Base-by-base conservation (phyloP, 2,888 invertebrate species). In the Eudasyphora cyanicolor region DNA sequence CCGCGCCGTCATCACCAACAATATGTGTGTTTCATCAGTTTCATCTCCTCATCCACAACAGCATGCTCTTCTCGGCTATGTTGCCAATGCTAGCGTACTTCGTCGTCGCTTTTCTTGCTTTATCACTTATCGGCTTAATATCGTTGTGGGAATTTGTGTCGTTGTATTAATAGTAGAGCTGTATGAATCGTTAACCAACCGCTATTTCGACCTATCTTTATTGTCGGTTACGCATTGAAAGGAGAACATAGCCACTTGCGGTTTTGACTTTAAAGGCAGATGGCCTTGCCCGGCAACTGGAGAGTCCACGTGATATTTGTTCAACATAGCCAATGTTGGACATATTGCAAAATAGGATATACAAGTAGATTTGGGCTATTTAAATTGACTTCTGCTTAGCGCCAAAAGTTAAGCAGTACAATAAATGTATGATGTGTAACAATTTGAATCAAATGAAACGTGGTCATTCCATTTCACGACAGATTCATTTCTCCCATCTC, bases 61-160 rank as follows among this genome's bases (percentile, higher is more conserved):
- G 7, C 19, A 17, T 60, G 4, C 57, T 29, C 14, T 27, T 14
- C 27, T 60, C 57, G 24, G 24, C 35, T 2, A 35, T 21, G 19
- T 19, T 64, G 45, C 2, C 2, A n/a, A 2, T 45, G n/a, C 45
- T 45, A n/a, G 14, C 45, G 45, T n/a, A n/a, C 14, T 45, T 45
- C n/a, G n/a, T 45, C 0, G 45, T 17, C 19, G 35, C 35, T 38
- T 19, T 60, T 69, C 29, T 60, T 27, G 32, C 29, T 70, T 57
- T 70, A 24, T 49, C 69, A 57, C 19, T 67, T 60, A n/a, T 80
- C 21, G 35, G 21, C 21, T 76, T 29, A 8, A 38, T 24, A 49
- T 49, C 35, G 14, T 51, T 69, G 42, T 69, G n/a, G 60, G 54
- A 75, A 69, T 49, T 70, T 19, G 17, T 14, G 42, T 42, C 35